Evolutionary conservation across 2,797 vertebrate genomes (phyloP), one percentile per base, ranked within the genome.

Genomic region (Aeoliscus strigatus): DNA sequence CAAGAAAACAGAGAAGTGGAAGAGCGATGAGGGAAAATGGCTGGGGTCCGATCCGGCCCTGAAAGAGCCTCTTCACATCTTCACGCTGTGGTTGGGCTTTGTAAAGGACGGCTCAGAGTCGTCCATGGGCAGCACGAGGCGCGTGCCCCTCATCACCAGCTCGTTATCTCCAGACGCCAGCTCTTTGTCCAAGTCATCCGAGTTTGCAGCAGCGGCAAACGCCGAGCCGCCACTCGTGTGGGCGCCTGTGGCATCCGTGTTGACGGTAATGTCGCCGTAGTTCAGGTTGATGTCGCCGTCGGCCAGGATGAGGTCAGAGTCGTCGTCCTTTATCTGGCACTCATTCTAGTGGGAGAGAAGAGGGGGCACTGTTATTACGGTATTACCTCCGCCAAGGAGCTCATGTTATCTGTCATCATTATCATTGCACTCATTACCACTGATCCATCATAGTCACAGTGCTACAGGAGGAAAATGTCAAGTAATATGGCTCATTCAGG

Each of bases 251-350:
- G 89, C 84, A 5, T 96, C 93, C 0, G 91, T 89, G 77, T 87
- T 93, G 68, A 93, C 83, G 0, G 92, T 89, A 32, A 94, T 88
- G 58, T 98, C 94, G 1, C 91, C 92, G 0, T 94, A 97, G 2
- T 93, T 92, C 75, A 93, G 79, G 54, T 90, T 91, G 68, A 93
- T 90, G 51, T 85, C 88, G 4, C 89, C 89, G 0, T 97, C 93
- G 0, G 93, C 94, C 67, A 94, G 62, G 73, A 96, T 93, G 42
- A 96, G 90, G 75, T 97, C 94, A 0, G 91, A 92, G 73, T 96
- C 94, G 0, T 95, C 92, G 0, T 96, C 91, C 30, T 90, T 88
- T 76, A 94, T 82, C 57, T 84, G 91, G 18, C 92, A 91, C 65
- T 93, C 93, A 13, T 94, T 95, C 94, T 97, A 70, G 24, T 14